phyloP scores from a whole-genome alignment of 2,888 invertebrate genomes.

The Platycheirus albimanus region DNA sequence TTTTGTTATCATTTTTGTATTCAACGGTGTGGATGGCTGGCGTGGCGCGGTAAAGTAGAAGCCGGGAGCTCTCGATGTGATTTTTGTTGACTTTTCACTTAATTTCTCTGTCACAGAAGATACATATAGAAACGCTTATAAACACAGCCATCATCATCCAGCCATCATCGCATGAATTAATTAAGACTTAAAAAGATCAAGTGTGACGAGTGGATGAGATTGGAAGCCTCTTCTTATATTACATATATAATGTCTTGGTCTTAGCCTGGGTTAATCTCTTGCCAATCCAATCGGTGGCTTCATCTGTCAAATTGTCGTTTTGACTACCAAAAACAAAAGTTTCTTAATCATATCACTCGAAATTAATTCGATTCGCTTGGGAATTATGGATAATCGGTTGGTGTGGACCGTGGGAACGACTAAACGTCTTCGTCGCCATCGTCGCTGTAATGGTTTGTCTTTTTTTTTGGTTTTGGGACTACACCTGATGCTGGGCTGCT shows the following conservation, averaged over 20 bases:
- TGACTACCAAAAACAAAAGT: constrained; percentile 46
- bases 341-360: constrained; percentile 72
- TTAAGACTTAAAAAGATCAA: constrained; percentile 64
- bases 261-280: constrained; percentile 45
- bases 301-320: constrained; percentile 62
- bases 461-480: background rate
- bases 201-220: constrained; percentile 69
- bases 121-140: background rate
- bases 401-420: constrained; percentile 55
- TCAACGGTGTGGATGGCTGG: background rate
- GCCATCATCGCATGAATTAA: constrained; percentile 42
- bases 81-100: constrained; percentile 38
- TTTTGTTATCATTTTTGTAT: no score
- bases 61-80: constrained; percentile 19
- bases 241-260: no score
- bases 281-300: constrained; percentile 69
- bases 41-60: background rate
- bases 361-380: constrained; percentile 69
- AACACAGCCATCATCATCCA: background rate
- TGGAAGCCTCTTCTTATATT: no score
- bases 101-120: constrained; percentile 25
- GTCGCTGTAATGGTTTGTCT: background rate
- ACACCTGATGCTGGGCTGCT: constrained; percentile 12
- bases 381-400: constrained; percentile 59
- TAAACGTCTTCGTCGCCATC: constrained; percentile 13